A percentile compares a stretch with the other conserved stretches of the same genome.
These are phyloP conservation scores for Acanthis flammea DNA, from an alignment of 2,797 vertebrate species.

Conservation along the genomic window DNA sequence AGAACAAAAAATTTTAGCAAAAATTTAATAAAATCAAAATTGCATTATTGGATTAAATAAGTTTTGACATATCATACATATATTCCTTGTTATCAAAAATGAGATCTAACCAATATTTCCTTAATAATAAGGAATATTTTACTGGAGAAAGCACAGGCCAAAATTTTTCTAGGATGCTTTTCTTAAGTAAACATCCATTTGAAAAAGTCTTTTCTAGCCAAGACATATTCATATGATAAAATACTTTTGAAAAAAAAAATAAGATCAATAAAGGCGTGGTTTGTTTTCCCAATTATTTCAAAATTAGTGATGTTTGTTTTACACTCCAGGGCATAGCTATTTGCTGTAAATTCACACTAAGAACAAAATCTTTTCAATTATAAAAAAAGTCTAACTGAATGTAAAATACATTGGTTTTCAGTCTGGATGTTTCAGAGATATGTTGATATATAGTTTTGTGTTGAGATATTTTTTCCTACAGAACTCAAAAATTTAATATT, in stretches of 20 bases:
- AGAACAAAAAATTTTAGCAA: not conserved
- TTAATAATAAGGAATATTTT: not conserved
- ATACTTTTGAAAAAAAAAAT: not conserved
- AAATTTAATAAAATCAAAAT: not conserved
- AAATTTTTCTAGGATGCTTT: not conserved
- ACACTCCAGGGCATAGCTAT: not conserved
- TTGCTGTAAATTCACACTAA: not conserved
- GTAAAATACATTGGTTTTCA: not conserved
- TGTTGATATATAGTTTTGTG: not conserved
- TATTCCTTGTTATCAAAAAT: not conserved
- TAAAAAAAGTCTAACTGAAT: not conserved
- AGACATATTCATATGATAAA: not conserved
- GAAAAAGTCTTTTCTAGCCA: not conserved
- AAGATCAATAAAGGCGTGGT: rapidly evolving
- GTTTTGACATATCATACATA: not conserved
- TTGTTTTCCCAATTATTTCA: not conserved
- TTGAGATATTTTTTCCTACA: not conserved
- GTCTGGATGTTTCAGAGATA: not conserved
- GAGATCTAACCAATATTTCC: not conserved
- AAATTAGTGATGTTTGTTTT: not conserved
- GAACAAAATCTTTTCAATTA: not conserved
- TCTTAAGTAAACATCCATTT: not conserved
- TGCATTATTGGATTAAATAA: not conserved
- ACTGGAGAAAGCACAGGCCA: rapidly evolving
- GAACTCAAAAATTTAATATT: not conserved